phyloP scores from a whole-genome alignment of 2,113 vertebrate genomes.

The Brachyhypopomus gauderio region DNA sequence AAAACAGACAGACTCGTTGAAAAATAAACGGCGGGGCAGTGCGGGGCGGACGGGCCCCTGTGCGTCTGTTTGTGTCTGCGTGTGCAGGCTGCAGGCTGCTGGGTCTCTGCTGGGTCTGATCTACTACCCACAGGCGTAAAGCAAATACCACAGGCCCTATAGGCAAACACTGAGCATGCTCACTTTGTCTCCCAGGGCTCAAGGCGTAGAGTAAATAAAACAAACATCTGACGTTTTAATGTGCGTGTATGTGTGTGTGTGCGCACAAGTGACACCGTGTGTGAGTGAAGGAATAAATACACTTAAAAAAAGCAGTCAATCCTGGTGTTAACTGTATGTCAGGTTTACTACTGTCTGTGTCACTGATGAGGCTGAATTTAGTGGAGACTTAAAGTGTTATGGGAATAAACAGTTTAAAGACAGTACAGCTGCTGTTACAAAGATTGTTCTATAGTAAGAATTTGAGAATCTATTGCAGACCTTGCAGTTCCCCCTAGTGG shows the following conservation, averaged over 20 bases:
- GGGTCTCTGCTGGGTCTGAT: constrained; percentile 37
- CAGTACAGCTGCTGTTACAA: constrained; percentile 10
- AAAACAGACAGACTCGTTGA: constrained; percentile 56
- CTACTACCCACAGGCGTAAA: constrained; percentile 45
- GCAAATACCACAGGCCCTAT: constrained; percentile 49
- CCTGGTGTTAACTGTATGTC: constrained; percentile 14
- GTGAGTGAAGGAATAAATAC: constrained; percentile 26
- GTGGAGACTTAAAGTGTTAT: neutral
- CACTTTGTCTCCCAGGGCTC: constrained; percentile 31
- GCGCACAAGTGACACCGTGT: constrained; percentile 28
- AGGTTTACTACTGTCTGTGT: neutral
- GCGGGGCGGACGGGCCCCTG: constrained; percentile 36
- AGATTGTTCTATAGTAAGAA: neutral
- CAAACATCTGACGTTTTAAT: constrained; percentile 44
- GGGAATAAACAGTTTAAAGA: constrained; percentile 25
- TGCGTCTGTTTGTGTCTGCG: constrained; percentile 31
- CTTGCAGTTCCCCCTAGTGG: constrained; percentile 27
- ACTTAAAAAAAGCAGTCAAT: neutral
- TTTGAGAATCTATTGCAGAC: neutral
- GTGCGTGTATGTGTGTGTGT: constrained; percentile 20
- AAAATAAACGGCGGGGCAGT: constrained; percentile 57
- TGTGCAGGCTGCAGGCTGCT: constrained; percentile 24
- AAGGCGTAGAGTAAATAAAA: constrained; percentile 39
- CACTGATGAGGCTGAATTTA: constrained; percentile 3
- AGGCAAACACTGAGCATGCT: constrained; percentile 47